Conservation (phyloP, 2,113 vertebrate genomes). For the Scophthalmus maximus region DNA sequence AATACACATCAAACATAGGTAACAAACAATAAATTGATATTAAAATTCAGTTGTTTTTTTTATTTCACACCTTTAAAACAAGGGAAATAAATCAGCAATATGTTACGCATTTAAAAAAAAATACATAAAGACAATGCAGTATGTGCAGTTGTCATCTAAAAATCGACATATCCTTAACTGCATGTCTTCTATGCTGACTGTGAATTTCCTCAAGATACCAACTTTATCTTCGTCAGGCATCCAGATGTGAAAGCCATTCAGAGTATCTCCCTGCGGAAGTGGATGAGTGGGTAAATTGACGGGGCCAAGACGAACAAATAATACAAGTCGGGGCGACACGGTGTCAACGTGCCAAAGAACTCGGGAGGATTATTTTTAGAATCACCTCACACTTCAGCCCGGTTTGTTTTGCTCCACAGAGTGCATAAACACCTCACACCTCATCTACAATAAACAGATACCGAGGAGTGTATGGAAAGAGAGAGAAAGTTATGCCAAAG, state of each 20-base stretch:
- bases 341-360: constrained; percentile 44
- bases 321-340: constrained; percentile 9
- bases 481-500: constrained; percentile 10
- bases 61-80: background rate
- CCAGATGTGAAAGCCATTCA: background rate
- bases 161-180: background rate
- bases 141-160: too few relatives aligned
- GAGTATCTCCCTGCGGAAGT: background rate
- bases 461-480: background rate
- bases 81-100: background rate
- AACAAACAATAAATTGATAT: too few relatives aligned
- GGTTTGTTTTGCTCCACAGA: constrained; percentile 68
- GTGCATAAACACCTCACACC: constrained; percentile 67
- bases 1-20: too few relatives aligned
- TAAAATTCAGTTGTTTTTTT: too few relatives aligned
- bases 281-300: constrained; percentile 5
- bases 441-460: constrained; percentile 77
- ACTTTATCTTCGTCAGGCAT: background rate
- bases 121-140: too few relatives aligned
- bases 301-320: constrained; percentile 51
- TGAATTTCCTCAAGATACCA: background rate
- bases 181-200: background rate
- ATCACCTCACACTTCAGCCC: constrained; percentile 70
- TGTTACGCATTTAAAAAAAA: too few relatives aligned
- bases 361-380: constrained; percentile 66